These are phyloP conservation scores for Bombus sylvicola DNA, from an alignment of 1,140 invertebrate species.

Conservation along the genomic window DNA sequence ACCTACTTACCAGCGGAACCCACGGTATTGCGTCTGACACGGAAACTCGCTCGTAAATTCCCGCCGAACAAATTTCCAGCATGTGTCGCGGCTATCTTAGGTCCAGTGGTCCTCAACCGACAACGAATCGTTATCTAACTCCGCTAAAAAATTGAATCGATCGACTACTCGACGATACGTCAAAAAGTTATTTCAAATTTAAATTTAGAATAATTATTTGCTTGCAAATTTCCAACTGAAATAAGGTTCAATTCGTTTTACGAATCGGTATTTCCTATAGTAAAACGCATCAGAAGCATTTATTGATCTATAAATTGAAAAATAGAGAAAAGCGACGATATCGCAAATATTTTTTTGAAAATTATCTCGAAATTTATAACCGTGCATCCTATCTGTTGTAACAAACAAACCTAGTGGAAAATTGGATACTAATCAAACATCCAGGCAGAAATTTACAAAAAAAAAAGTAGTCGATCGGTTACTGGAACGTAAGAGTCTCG, in stretches of 20 bases:
- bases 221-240: background rate
- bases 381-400: too few species aligned
- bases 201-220: background rate
- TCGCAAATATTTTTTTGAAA: background rate
- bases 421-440: too few species aligned
- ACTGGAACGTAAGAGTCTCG: too few species aligned
- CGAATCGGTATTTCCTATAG: too few species aligned
- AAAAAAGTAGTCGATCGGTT: too few species aligned
- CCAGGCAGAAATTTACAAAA: too few species aligned
- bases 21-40: conserved; percentile 73
- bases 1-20: conserved; percentile 64
- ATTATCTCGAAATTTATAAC: background rate
- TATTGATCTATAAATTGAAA: background rate
- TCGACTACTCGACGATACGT: background rate
- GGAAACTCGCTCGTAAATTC: conserved; percentile 78
- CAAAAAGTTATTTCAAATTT: background rate
- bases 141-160: background rate
- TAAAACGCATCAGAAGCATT: too few species aligned
- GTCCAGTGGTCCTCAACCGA: conserved; percentile 66
- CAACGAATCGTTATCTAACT: background rate
- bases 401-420: too few species aligned
- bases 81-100: conserved; percentile 73
- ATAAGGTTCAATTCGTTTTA: too few species aligned
- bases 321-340: background rate
- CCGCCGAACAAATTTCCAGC: conserved; percentile 76